Percentiles rank a stretch among this genome's conserved stretches.
These are phyloP conservation scores for Mixornis gularis DNA, from an alignment of 2,113 vertebrate species.

Conservation along the genomic window DNA sequence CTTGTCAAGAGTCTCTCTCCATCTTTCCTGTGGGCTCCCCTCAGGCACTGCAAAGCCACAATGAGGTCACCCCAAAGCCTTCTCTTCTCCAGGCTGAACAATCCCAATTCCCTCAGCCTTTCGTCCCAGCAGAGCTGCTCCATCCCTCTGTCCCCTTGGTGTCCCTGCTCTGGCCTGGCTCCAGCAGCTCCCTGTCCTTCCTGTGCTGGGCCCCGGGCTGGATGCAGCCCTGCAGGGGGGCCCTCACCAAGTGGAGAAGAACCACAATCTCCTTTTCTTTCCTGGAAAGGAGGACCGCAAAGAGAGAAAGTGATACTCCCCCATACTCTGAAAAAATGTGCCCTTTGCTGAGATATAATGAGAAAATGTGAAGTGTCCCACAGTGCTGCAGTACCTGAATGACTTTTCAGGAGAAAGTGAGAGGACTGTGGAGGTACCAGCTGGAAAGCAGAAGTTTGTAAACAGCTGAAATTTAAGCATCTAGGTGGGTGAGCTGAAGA, in stretches of 20 bases:
- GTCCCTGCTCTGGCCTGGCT: background rate
- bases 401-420: background rate
- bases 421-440: background rate
- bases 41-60: background rate
- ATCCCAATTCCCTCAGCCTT: background rate
- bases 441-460: background rate
- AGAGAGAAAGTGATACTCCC: background rate
- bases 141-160: background rate
- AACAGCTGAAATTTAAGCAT: background rate
- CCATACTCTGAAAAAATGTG: background rate
- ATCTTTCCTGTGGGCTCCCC: background rate
- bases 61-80: background rate
- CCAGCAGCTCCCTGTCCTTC: background rate
- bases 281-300: background rate
- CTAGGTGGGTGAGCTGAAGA: too few species aligned
- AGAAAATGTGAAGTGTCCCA: background rate
- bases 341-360: background rate
- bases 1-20: background rate
- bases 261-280: background rate
- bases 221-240: background rate
- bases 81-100: background rate
- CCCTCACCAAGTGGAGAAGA: rapidly evolving
- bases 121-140: background rate
- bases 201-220: background rate
- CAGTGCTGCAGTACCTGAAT: background rate